phyloP scores from a whole-genome alignment of 2,888 invertebrate species.

The Pasiphila rectangulata region DNA sequence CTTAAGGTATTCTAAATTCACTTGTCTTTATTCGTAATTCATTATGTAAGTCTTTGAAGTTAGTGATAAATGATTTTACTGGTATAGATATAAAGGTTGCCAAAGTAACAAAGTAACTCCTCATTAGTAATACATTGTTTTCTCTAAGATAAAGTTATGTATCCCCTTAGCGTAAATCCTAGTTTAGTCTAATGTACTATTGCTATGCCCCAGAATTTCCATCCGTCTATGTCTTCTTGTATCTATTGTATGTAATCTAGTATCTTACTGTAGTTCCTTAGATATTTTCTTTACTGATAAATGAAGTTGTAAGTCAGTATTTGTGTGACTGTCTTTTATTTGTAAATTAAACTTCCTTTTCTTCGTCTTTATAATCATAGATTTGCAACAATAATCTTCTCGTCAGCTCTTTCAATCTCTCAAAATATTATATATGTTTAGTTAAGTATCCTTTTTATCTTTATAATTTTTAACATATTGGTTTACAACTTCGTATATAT shows the following conservation, averaged over 20 bases:
- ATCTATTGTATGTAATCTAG: conserved; percentile 75
- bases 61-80: conserved; percentile 26
- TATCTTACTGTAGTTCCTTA: conserved; percentile 65
- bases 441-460: not conserved
- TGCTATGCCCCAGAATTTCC: conserved; percentile 82
- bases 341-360: not conserved
- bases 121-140: conserved; percentile 31
- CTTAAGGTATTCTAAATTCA: conserved; percentile 2
- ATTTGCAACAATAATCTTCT: no score
- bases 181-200: conserved; percentile 49
- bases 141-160: conserved; percentile 31
- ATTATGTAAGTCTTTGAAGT: conserved; percentile 12
- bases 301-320: conserved; percentile 42
- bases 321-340: not conserved
- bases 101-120: conserved; percentile 50
- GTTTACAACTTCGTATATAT: conserved; percentile 36
- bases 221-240: conserved; percentile 80
- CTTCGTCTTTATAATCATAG: no score
- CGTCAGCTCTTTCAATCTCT: not conserved
- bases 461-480: conserved; percentile 21
- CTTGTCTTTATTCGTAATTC: conserved; percentile 7
- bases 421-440: not conserved
- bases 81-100: conserved; percentile 46
- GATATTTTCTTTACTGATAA: conserved; percentile 45
- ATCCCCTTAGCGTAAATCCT: conserved; percentile 36